Evolutionary conservation across 2,113 vertebrate species (phyloP), one percentile per base, ranked within the genome.

Genomic region (Corythornis madagascariensis): DNA sequence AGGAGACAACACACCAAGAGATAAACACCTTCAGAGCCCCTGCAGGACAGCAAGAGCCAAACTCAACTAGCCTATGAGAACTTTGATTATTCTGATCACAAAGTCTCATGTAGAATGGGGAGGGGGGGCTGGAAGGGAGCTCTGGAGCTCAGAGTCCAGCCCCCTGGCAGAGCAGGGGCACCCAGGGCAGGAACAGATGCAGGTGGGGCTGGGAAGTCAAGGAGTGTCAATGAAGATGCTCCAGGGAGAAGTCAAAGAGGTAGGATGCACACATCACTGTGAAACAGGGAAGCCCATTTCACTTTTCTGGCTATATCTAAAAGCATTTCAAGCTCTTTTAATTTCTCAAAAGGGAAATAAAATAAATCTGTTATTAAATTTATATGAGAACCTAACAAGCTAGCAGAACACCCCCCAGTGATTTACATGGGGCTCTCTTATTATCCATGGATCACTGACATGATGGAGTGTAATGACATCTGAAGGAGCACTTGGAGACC

Each of bases 401-500:
- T 73, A 90, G 69, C 71, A 95, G 63, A 96, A 91, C 50, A 90
- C 31, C 91, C 91, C 71, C 83, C 72, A 72, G 69, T 90, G 89
- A 89, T 95, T 94, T 96, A 72, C 72, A 83, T 71, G 60, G 71
- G 72, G 48, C 13, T 11, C 43, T 90, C 55, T 69, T 90, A 93
- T 96, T 97, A 85, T 93, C 65, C 91, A 82, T 80, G 91, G 88
- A 90, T 96, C 90, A 93, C 83, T 94, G 67, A 93, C 90, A 92
- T 85, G 83, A 93, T 81, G 45, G 82, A 96, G 67, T 20, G 4
- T 86, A 95, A 92, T 89, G 88, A 82, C 74, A 89, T 76, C 77
- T 70, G 75, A 96, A 96, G 95, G 86, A 90, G 79, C 85, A 93
- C 85, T 96, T 87, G 63, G 95, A 97, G 90, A 93, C 87, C 81